Percentiles rank a stretch among this genome's conserved stretches.
These are phyloP conservation scores for Drosophila tristis DNA, from an alignment of 1,140 invertebrate species.

Conservation along the genomic window DNA sequence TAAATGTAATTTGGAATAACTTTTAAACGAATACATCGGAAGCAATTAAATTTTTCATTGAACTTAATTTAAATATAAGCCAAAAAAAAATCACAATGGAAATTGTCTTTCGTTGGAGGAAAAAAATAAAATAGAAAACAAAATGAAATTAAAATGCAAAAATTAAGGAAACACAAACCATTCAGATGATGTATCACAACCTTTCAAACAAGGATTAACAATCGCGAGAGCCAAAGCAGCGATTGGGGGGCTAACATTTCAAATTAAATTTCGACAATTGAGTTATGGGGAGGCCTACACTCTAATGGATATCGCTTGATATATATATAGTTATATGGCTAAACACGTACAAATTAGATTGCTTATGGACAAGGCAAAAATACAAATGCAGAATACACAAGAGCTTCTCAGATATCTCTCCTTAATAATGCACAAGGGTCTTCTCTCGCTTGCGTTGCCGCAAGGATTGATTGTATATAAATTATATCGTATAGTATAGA, in stretches of 20 bases:
- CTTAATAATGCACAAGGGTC: slow-evolving; percentile 48
- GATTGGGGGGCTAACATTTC: slow-evolving; percentile 17
- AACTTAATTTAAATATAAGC: slow-evolving; percentile 36
- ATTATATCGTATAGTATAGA: slow-evolving; percentile 19
- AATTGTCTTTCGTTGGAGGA: slow-evolving; percentile 34
- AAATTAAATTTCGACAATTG: slow-evolving; percentile 68
- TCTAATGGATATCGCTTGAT: slow-evolving; percentile 45
- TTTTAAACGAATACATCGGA: slow-evolving; percentile 49
- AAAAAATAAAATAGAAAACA: slow-evolving; percentile 15
- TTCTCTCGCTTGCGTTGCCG: slow-evolving; percentile 26
- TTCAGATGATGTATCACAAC: slow-evolving; percentile 72
- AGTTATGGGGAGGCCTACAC: slow-evolving; percentile 58
- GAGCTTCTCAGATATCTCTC: slow-evolving; percentile 12
- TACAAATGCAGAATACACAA: slow-evolving; percentile 76
- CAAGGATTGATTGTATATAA: slow-evolving; percentile 36
- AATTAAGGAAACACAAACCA: slow-evolving; percentile 76
- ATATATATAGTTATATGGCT: slow-evolving; percentile 68
- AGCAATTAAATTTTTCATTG: slow-evolving; percentile 36
- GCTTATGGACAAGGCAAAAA: slow-evolving; percentile 74
- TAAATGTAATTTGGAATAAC: slow-evolving; percentile 35
- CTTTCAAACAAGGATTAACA: slow-evolving; percentile 76
- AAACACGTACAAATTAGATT: slow-evolving; percentile 72
- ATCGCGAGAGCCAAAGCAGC: slow-evolving; percentile 46
- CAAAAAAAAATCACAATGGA: slow-evolving; percentile 56
- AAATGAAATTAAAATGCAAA: slow-evolving; percentile 33